Conservation (phyloP, 1,140 invertebrate species). For the Drosophila takahashii region DNA sequence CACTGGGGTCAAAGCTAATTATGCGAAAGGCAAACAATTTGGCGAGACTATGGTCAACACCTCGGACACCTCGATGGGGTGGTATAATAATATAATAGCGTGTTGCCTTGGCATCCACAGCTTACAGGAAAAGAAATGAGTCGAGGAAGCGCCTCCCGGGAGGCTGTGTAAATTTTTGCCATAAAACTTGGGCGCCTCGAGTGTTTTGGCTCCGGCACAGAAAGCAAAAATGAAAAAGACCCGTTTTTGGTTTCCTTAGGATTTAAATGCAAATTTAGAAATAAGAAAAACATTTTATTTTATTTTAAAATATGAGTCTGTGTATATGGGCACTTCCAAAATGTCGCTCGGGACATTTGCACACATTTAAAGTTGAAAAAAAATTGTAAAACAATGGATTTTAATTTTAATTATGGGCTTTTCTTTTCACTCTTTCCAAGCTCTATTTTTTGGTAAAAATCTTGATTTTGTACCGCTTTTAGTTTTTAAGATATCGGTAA, state of each 20-base stretch:
- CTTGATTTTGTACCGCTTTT: too few species aligned
- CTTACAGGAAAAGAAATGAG: background rate
- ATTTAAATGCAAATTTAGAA: background rate
- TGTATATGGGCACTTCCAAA: too few species aligned
- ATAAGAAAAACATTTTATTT: background rate
- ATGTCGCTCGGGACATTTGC: too few species aligned
- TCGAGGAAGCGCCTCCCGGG: background rate
- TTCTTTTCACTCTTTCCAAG: too few species aligned
- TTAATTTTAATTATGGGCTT: too few species aligned
- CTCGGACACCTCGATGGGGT: conserved; percentile 11
- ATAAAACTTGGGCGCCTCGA: conserved; percentile 39
- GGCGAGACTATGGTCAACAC: conserved; percentile 64
- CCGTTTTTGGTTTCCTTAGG: background rate
- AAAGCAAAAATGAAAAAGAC: background rate
- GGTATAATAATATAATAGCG: background rate
- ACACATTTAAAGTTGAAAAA: too few species aligned
- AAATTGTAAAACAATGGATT: too few species aligned
- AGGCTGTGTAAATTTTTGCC: conserved; percentile 36
- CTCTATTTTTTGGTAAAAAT: too few species aligned
- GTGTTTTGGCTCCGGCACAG: background rate
- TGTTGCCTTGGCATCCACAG: conserved; percentile 13
- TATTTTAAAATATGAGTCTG: background rate
- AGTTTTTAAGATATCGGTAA: too few species aligned
- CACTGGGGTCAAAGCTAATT: conserved; percentile 53
- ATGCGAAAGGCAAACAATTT: conserved; percentile 74